phyloP scores from a whole-genome alignment of 2,888 invertebrate genomes.

The Serrognathus titanus region DNA sequence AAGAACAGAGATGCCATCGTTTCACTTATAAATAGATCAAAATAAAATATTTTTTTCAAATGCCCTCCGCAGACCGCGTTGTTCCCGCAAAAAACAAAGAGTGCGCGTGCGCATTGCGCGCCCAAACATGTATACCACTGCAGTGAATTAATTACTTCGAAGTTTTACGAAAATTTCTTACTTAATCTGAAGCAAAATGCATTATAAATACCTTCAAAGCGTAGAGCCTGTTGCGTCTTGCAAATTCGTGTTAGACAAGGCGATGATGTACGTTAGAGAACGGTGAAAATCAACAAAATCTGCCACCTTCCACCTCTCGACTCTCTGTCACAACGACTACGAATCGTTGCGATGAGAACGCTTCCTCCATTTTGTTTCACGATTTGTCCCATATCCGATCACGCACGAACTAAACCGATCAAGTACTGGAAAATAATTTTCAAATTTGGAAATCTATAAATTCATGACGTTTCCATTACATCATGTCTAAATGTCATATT shows the following conservation, averaged over 20 bases:
- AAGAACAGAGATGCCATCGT: neutral
- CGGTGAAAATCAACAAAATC: slow-evolving; percentile 15
- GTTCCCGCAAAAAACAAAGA: slow-evolving; percentile 33
- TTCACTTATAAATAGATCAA: slow-evolving; percentile 9
- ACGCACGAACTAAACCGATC: slow-evolving; percentile 6
- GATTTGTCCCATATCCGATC: slow-evolving; percentile 5
- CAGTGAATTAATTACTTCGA: slow-evolving; percentile 33
- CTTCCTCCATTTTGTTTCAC: slow-evolving; percentile 30
- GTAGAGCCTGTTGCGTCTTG: slow-evolving; percentile 17
- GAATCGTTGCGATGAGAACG: slow-evolving; percentile 40
- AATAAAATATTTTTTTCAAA: slow-evolving; percentile 18
- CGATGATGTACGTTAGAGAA: slow-evolving; percentile 15
- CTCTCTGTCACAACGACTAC: slow-evolving; percentile 37
- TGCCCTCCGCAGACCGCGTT: slow-evolving; percentile 24
- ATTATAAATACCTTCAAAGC: slow-evolving; percentile 31
- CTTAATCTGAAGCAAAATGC: slow-evolving; percentile 27
- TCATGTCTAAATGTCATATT: too few species aligned
- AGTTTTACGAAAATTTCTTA: slow-evolving; percentile 17
- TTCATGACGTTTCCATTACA: too few species aligned
- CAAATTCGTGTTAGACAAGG: slow-evolving; percentile 11
- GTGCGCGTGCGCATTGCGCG: slow-evolving; percentile 34
- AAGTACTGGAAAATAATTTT: too few species aligned
- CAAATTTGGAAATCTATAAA: too few species aligned
- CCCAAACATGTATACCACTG: slow-evolving; percentile 41
- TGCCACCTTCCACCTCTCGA: slow-evolving; percentile 16